Conservation (phyloP, 2,888 invertebrate genomes). For the Andrena bicolor region DNA sequence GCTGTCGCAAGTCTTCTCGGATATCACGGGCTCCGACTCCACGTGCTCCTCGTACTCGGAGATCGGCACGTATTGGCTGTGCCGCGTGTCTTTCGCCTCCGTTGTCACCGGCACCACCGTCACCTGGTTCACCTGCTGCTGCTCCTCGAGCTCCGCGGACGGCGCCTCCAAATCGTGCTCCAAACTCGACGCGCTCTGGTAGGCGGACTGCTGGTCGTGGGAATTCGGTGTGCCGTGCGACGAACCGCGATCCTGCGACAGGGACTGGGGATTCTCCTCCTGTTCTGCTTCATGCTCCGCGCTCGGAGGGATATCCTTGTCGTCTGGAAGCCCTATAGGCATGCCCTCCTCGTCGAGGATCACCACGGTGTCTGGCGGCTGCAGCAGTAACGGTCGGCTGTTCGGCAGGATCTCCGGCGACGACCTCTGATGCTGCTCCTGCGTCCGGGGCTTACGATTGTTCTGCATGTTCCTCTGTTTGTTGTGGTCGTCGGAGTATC, state of each 20-base stretch:
- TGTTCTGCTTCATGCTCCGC: conserved; percentile 30
- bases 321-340: conserved; percentile 73
- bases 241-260: conserved; percentile 38
- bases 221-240: conserved; percentile 45
- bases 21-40: conserved; percentile 51
- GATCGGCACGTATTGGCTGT: conserved; percentile 55
- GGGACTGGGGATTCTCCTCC: conserved; percentile 40
- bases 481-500: conserved; percentile 77
- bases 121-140: conserved; percentile 36
- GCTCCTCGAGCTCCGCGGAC: conserved; percentile 45
- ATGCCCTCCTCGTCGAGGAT: conserved; percentile 77
- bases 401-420: conserved; percentile 70
- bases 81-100: conserved; percentile 52
- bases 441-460: conserved; percentile 71
- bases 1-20: conserved; percentile 58
- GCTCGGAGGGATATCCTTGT: conserved; percentile 47
- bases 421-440: conserved; percentile 66
- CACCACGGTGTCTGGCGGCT: conserved; percentile 76
- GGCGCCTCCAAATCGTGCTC: conserved; percentile 49
- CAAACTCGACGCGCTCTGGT: conserved; percentile 27
- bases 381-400: conserved; percentile 68
- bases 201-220: conserved; percentile 45
- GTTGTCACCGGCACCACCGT: conserved; percentile 49
- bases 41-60: conserved; percentile 66
- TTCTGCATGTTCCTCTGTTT: conserved; percentile 69